Base-by-base conservation (phyloP, 2,888 invertebrate species). In the Coenonympha arcania region DNA sequence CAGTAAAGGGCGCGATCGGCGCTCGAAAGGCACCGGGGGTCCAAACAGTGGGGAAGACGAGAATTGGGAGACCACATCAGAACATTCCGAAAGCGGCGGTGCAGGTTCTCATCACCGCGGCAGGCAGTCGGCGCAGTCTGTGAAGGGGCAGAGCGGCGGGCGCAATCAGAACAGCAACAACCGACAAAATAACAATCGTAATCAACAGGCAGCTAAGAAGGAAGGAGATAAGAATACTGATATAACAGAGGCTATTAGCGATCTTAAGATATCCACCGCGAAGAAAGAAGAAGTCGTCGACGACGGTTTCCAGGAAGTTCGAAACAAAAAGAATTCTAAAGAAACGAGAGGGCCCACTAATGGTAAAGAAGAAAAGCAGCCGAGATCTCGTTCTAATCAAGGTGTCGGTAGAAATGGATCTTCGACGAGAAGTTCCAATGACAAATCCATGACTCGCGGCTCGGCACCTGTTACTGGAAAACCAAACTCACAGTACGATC, bases 251-350 rank as follows among this genome's bases (percentile, higher is more conserved):
- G 79, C 79, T 75, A 76, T 79, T 68, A 69, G 65, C 63, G 85
- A 84, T 66, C 68, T 79, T 50, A 84, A 84, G 58, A 58, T 81
- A 63, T 66, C 73, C 50, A 60, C 69, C 54, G 60, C 55, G 45
- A 84, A 80, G 59, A 83, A 82, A 64, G 79, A 88, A 24, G 88
- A 87, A 54, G 74, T 82, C 16, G 88, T 90, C 50, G 89, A 91
- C 46, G 91, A 91, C 66, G 93, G 93, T 41, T 94, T 95, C 76
- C 93, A 94, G 76, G 95, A 95, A 73, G 95, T 95, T 5, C 90
- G 93, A 51, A 93, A 92, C 48, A 93, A 93, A 74, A 94, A 93
- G 70, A 90, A 88, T 60, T 90, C 89, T 0, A 92, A 92, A 63
- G 92, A 91, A 45, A 71, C 87, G 0, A 85, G 83, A 51, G 73